Conservation (phyloP, 2,113 vertebrate species). For the Tetrax tetrax region DNA sequence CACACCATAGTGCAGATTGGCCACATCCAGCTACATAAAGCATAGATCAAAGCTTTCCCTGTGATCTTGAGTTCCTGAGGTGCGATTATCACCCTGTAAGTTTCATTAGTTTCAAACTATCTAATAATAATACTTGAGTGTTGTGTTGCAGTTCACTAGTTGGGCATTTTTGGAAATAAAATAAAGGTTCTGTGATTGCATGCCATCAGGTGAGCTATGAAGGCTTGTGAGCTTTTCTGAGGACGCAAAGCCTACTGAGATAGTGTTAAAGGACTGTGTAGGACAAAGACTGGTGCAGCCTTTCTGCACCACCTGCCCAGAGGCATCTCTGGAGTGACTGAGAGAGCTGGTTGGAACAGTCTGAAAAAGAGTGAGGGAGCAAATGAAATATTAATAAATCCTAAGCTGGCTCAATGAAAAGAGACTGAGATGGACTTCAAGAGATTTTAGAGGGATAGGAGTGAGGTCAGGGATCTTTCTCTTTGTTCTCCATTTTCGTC, state of each 20-base stretch:
- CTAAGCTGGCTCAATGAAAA: not conserved
- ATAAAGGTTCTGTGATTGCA: not conserved
- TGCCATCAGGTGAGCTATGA: not conserved
- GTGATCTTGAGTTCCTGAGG: not conserved
- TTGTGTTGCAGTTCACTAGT: not conserved
- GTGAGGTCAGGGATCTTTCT: not conserved
- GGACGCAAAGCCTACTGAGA: not conserved
- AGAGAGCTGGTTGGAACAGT: not conserved
- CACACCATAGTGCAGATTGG: not conserved
- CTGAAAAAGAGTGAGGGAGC: not conserved
- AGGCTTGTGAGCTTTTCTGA: not conserved
- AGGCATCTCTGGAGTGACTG: not conserved
- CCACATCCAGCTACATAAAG: not conserved
- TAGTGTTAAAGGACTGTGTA: not conserved
- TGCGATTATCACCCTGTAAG: not conserved
- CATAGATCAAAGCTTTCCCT: not conserved
- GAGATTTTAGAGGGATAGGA: not conserved
- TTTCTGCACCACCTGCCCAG: not conserved
- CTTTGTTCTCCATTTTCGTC: not conserved
- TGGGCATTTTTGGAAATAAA: not conserved
- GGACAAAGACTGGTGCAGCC: not conserved
- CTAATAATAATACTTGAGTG: not conserved
- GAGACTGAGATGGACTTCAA: not conserved
- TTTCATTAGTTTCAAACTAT: not conserved
- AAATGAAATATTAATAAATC: not conserved